These are phyloP conservation scores for Syrmaticus mikado DNA, from an alignment of 2,113 vertebrate species.

Conservation along the genomic window DNA sequence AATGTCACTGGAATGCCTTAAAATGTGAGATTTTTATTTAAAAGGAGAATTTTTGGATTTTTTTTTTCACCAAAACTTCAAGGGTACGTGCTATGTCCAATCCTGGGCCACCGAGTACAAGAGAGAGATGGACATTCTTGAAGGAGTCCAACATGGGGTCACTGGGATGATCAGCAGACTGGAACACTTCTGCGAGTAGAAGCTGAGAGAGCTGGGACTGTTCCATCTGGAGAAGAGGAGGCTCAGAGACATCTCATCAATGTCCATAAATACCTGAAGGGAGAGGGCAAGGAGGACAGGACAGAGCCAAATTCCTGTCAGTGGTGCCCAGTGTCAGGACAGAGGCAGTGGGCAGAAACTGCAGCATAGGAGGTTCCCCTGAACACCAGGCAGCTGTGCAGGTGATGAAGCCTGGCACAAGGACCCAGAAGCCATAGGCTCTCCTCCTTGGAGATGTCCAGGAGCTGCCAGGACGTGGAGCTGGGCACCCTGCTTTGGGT, in stretches of 20 bases:
- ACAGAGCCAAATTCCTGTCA: not conserved
- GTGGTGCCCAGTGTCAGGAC: not conserved
- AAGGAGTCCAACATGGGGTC: not conserved
- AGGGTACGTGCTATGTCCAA: too few relatives aligned
- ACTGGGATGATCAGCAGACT: not conserved
- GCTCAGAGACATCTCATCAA: not conserved
- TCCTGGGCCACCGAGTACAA: not conserved
- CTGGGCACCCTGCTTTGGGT: not conserved
- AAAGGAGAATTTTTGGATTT: accelerated
- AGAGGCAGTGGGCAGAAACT: not conserved
- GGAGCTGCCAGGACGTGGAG: not conserved
- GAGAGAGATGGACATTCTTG: not conserved
- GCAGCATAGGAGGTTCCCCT: not conserved
- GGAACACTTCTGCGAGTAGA: not conserved
- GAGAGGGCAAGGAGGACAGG: not conserved
- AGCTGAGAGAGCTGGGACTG: not conserved
- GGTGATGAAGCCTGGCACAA: not conserved
- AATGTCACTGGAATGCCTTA: accelerated
- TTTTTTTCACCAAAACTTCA: not conserved
- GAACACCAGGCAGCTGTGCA: not conserved
- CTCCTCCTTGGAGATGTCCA: not conserved
- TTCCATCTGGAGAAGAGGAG: not conserved
- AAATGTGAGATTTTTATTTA: not conserved
- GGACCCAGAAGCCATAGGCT: not conserved
- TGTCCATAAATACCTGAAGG: not conserved